Conservation (phyloP, 2,113 vertebrate species). For the Pseudopipra pipra region DNA sequence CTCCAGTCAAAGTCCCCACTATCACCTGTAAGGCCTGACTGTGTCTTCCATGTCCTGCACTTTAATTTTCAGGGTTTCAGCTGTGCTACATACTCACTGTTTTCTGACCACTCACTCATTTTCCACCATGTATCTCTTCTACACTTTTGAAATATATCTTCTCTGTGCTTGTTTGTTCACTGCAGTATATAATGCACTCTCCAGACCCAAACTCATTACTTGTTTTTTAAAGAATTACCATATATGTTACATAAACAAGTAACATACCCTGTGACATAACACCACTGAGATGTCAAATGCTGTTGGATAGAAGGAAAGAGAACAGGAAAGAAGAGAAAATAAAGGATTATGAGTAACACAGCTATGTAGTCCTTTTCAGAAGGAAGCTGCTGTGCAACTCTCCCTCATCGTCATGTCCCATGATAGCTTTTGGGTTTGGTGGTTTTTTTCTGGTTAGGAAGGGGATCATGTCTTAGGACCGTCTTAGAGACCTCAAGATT, state of each 20-base stretch:
- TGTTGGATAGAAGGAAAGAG: not conserved
- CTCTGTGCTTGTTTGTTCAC: accelerated
- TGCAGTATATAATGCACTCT: not conserved
- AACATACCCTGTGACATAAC: not conserved
- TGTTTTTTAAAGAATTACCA: not conserved
- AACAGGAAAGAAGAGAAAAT: not conserved
- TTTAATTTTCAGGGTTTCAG: not conserved
- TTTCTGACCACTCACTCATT: not conserved
- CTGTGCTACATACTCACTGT: not conserved
- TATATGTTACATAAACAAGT: not conserved
- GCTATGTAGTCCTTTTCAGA: not conserved
- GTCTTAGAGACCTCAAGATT: not conserved
- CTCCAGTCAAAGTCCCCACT: not conserved
- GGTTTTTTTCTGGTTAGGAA: not conserved
- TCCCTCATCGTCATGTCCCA: not conserved
- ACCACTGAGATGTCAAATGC: not conserved
- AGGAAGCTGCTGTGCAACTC: not conserved
- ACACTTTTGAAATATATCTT: not conserved
- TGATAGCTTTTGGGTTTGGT: not conserved
- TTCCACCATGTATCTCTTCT: not conserved
- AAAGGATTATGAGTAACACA: not conserved
- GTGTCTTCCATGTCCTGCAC: not conserved
- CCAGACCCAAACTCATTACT: not conserved
- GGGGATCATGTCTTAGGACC: not conserved
- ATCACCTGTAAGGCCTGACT: not conserved